Evolutionary conservation across 2,797 vertebrate species (phyloP).

Genomic region (Columba guinea): DNA sequence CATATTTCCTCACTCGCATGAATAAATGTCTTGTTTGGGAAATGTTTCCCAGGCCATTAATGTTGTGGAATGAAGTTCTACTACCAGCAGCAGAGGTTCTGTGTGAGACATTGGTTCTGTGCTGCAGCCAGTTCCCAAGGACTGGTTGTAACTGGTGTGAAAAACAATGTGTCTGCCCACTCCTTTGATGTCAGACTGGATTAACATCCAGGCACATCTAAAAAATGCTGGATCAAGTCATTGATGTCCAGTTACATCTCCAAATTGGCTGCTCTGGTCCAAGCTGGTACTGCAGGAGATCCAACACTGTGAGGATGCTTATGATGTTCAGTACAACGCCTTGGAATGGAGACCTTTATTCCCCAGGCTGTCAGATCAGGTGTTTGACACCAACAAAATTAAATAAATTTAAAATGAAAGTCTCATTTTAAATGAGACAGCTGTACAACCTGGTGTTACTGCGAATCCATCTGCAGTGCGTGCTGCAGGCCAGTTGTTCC

Average conservation of each 20-base stretch:
- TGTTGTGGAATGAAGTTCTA: neutral
- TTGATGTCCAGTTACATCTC: neutral
- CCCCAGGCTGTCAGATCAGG: neutral
- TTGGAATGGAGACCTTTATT: neutral
- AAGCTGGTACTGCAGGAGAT: neutral
- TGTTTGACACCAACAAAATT: neutral
- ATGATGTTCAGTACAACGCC: rapidly evolving
- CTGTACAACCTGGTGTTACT: neutral
- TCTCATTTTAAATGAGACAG: neutral
- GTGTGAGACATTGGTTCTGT: neutral
- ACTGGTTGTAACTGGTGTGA: neutral
- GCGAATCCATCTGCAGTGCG: neutral
- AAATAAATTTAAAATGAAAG: neutral
- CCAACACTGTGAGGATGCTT: neutral
- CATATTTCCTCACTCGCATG: neutral
- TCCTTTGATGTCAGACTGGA: neutral
- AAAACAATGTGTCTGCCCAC: neutral
- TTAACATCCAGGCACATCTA: neutral
- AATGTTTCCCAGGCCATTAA: neutral
- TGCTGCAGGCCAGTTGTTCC: neutral
- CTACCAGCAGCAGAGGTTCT: neutral
- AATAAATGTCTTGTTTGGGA: neutral
- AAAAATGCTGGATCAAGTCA: neutral
- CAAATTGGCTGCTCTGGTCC: neutral
- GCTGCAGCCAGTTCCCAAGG: neutral